phyloP scores from a whole-genome alignment of 2,797 vertebrate genomes.

The Esox masquinongy region DNA sequence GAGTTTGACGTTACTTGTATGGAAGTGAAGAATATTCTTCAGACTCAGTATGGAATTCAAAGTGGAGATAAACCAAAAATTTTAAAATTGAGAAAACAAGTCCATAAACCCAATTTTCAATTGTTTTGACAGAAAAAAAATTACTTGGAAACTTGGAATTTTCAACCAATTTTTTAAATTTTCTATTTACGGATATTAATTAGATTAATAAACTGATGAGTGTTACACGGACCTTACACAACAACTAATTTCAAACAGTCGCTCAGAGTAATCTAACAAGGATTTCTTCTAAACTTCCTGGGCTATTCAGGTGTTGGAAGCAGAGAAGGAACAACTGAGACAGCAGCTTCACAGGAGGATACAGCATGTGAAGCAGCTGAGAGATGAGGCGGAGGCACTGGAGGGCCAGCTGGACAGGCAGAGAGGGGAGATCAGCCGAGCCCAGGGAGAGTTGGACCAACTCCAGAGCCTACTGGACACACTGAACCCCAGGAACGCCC shows the following conservation, averaged over 20 bases:
- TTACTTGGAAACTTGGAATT: too few relatives aligned
- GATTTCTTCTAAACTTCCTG: not conserved
- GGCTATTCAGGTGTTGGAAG: constrained; percentile 46
- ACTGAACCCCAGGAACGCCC: constrained; percentile 71
- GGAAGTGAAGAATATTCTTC: too few relatives aligned
- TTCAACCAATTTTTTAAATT: too few relatives aligned
- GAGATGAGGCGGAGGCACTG: constrained; percentile 69
- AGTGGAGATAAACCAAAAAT: too few relatives aligned
- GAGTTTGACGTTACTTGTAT: too few relatives aligned
- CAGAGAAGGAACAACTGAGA: constrained; percentile 70
- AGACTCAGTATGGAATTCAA: too few relatives aligned
- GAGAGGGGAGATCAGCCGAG: constrained; percentile 65
- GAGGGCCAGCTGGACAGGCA: constrained; percentile 77
- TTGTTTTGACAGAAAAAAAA: too few relatives aligned
- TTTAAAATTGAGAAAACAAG: too few relatives aligned
- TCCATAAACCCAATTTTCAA: too few relatives aligned
- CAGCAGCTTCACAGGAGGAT: constrained; percentile 74
- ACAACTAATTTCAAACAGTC: not conserved
- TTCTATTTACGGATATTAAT: too few relatives aligned
- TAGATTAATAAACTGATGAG: too few relatives aligned
- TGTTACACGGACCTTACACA: not conserved
- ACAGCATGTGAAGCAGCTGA: constrained; percentile 66
- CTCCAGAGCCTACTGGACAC: constrained; percentile 62
- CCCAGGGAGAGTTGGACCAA: constrained; percentile 68
- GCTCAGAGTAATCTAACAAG: too few relatives aligned